phyloP scores from a whole-genome alignment of 2,888 invertebrate genomes.

The Dynastes tityus region DNA sequence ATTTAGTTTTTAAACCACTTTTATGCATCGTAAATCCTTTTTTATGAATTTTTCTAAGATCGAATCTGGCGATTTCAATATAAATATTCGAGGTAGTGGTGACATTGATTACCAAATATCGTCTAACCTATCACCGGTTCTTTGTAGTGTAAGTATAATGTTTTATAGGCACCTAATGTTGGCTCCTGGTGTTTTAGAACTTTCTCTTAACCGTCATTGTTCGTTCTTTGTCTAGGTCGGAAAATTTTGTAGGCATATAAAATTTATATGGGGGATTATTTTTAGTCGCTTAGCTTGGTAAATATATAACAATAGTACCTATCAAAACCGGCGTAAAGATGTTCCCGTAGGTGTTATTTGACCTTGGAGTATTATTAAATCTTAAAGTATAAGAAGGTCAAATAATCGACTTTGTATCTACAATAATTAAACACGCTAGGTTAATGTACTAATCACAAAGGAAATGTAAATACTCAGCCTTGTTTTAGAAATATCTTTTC shows the following conservation, averaged over 20 bases:
- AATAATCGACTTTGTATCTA: no score
- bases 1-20: constrained; percentile 31
- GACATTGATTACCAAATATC: constrained; percentile 22
- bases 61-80: constrained; percentile 23
- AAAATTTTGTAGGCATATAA: not conserved
- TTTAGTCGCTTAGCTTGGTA: no score
- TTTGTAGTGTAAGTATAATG: constrained; percentile 16
- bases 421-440: no score
- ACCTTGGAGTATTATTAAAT: no score
- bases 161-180: not conserved
- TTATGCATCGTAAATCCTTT: constrained; percentile 16
- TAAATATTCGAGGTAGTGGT: constrained; percentile 13
- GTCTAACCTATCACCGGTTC: not conserved
- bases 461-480: no score
- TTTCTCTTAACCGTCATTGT: not conserved
- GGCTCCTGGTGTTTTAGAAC: not conserved
- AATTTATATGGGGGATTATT: not conserved
- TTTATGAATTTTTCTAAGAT: constrained; percentile 22
- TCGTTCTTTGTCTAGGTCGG: not conserved
- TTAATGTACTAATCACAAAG: no score
- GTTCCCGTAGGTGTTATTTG: no score
- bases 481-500: no score
- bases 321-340: no score
- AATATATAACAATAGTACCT: no score
- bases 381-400: no score